These are phyloP conservation scores for Cryptocheilus praepositus DNA, from an alignment of 2,888 invertebrate genomes.

Conservation along the genomic window DNA sequence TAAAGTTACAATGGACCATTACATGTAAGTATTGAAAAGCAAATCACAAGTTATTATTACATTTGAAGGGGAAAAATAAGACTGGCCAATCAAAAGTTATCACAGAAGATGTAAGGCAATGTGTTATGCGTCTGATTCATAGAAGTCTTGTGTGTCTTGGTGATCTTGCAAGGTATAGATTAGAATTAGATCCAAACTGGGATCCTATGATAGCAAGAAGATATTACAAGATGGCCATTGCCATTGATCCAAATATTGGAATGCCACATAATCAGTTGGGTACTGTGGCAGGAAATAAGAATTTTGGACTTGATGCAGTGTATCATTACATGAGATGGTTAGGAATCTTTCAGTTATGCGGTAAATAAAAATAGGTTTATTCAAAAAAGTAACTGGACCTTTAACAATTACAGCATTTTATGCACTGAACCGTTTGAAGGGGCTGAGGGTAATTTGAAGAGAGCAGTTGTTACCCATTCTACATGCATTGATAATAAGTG, in stretches of 20 bases:
- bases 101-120: constrained; percentile 79
- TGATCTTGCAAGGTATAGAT: constrained; percentile 91
- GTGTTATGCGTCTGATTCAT: constrained; percentile 86
- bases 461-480: constrained; percentile 76
- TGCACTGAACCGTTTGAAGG: constrained; percentile 91
- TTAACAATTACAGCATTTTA: constrained; percentile 73
- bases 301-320: constrained; percentile 90
- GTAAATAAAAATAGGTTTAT: background rate
- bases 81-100: constrained; percentile 48
- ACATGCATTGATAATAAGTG: constrained; percentile 64
- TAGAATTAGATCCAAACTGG: constrained; percentile 84
- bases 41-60: too few species aligned
- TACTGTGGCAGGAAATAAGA: constrained; percentile 87
- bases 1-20: constrained; percentile 68
- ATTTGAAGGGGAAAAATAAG: constrained; percentile 44
- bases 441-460: constrained; percentile 89
- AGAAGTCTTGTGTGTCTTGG: constrained; percentile 92
- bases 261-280: constrained; percentile 97
- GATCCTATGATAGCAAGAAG: constrained; percentile 84
- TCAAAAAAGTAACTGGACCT: background rate
- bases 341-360: constrained; percentile 18
- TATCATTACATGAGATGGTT: constrained; percentile 93
- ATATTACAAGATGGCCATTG: constrained; percentile 90
- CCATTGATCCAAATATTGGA: constrained; percentile 86
- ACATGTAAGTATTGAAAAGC: constrained; percentile 62